These are phyloP conservation scores for Erpetoichthys calabaricus DNA, from an alignment of 2,797 vertebrate genomes.

Conservation along the genomic window DNA sequence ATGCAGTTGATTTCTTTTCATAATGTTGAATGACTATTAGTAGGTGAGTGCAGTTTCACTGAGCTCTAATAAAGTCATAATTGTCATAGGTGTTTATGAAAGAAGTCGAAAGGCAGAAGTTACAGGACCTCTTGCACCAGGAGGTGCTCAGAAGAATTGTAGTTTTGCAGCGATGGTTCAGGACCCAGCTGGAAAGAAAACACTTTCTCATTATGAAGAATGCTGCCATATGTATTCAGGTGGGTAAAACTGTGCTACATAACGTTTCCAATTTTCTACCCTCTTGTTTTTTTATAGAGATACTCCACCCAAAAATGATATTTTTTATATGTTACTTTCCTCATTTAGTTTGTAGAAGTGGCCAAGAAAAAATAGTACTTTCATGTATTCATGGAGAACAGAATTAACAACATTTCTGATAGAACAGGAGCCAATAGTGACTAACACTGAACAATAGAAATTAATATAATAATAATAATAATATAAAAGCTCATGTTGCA, in stretches of 20 bases:
- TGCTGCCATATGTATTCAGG: conserved; percentile 70
- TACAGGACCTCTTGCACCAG: conserved; percentile 74
- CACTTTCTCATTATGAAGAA: conserved; percentile 67
- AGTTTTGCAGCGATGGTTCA: conserved; percentile 67
- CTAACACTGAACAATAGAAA: not conserved
- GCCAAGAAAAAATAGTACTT: not conserved
- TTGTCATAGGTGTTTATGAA: conserved; percentile 73
- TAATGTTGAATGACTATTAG: too few species aligned
- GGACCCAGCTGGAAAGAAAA: conserved; percentile 63
- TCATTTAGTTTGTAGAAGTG: conserved; percentile 11
- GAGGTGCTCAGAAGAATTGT: conserved; percentile 76
- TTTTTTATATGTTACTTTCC: not conserved
- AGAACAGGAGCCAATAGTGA: too few species aligned
- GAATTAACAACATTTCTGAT: too few species aligned
- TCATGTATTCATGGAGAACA: not conserved
- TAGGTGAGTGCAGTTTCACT: not conserved
- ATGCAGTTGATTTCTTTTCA: too few species aligned
- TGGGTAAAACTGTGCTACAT: conserved; percentile 24
- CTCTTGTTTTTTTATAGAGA: not conserved
- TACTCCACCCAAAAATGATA: too few species aligned
- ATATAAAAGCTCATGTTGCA: too few species aligned
- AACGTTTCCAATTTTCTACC: not conserved
- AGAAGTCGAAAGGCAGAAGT: conserved; percentile 69
- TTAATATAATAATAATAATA: too few species aligned
- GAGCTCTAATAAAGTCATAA: not conserved